Base-by-base conservation (phyloP, 2,113 vertebrate genomes). In the Taxidea taxus region DNA sequence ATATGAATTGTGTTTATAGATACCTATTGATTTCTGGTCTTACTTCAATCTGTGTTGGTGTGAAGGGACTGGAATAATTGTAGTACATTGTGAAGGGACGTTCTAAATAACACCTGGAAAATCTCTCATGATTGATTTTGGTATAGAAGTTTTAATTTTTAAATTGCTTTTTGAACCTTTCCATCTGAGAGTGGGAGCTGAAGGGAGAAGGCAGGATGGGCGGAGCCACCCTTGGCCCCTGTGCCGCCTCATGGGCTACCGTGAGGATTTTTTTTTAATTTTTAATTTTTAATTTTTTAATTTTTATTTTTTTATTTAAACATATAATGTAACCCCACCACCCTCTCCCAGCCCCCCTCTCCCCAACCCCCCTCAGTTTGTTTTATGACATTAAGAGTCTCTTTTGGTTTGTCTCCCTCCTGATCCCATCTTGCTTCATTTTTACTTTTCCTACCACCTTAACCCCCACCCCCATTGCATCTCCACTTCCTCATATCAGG, bases 141-240 rank as follows among this genome's bases (percentile, higher is more conserved):
- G 78, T 93, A 75, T 95, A 95, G 64, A 58, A 90, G 85, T 37
- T 98, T 97, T 96, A 97, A 95, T 97, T 97, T 97, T 90, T 85
- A 95, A 96, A 95, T 94, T 95, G 94, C 87, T 94, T 96, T 96
- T 95, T 97, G 42, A 96, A 84, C 84, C 87, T 93, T 96, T 91
- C 54, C 20, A 54, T 74, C 47, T 88, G 39, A 29, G 27, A 88
- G 64, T 68, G 31, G 49, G 20, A 78, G 14, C 47, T 31, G 14
- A 31, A 37, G 83, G 23, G 47, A 39, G 94, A 97, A 23, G 39
- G 16, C 9, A 25, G 27, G 6, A 27, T 18, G n/a, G 42, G 42
- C 34, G 16, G 13, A 72, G 64, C 31, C 31, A 14, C 56, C 12
- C 7, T 51, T 51, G 47, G 11, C 39, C 37, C 62, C 58, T 23